Percentiles rank a stretch among this genome's conserved stretches.
These are phyloP conservation scores for Watersipora subatra DNA, from an alignment of 1,140 invertebrate species.

Conservation along the genomic window DNA sequence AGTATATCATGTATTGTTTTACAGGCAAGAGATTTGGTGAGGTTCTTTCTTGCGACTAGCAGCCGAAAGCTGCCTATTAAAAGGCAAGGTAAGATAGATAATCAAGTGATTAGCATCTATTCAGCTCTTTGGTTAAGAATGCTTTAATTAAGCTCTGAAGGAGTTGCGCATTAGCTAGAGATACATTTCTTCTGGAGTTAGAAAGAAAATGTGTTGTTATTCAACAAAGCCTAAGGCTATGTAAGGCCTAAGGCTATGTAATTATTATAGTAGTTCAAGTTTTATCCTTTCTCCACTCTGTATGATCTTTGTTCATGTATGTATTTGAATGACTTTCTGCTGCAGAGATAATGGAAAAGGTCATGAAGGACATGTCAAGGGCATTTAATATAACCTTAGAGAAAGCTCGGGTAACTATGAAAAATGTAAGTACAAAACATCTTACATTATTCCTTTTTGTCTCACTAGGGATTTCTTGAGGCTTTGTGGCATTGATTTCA, in stretches of 20 bases:
- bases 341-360: background rate
- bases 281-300: background rate
- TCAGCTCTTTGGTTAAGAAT: no score
- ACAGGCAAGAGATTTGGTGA: background rate
- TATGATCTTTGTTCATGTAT: background rate
- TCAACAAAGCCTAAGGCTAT: no score
- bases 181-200: background rate
- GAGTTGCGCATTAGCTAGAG: no score
- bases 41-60: background rate
- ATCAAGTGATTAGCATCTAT: background rate
- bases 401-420: background rate
- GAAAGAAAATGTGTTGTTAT: background rate
- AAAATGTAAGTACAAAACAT: no score
- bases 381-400: background rate
- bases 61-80: background rate
- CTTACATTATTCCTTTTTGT: no score
- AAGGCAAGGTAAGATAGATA: background rate
- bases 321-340: no score
- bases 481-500: no score
- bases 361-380: background rate
- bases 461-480: no score
- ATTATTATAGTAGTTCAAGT: background rate
- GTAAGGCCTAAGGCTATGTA: no score
- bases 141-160: no score
- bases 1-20: background rate